Evolutionary conservation across 2,797 vertebrate species (phyloP), one percentile per base, ranked within the genome.

Genomic region (Threskiornis aethiopicus): DNA sequence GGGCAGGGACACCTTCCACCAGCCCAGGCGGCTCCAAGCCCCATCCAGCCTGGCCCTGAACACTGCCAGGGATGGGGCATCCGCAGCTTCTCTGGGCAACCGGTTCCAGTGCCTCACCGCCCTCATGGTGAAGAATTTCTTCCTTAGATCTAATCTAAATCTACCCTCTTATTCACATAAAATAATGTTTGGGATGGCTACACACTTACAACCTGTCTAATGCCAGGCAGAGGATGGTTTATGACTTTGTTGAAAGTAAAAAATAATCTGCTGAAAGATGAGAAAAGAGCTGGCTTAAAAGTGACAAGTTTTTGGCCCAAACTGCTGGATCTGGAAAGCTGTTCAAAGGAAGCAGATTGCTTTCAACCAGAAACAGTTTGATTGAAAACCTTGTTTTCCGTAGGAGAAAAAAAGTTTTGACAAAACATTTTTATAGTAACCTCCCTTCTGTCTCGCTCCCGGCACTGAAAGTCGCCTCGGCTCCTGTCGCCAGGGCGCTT

Each of bases 371-470:
- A 55, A 73, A 42, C 17, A 19, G 44, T 66, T 80, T 79, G 89
- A 87, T 54, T 69, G 95, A 93, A 92, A 94, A 33, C 84, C 78
- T 93, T 87, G 81, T 84, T 94, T 97, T 90, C 70, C 4, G 7
- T 15, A 35, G 89, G 77, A 81, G 87, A 51, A 51, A 80, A 71
- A 37, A 71, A 81, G 69, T 62, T 93, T 81, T 86, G 86, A 90
- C 80, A 42, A 71, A 92, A 69, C 46, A 17, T 55, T 78, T 77
- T 76, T 54, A 14, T 11, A 24, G 70, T 51, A 19, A 39, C 49
- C 89, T 57, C 11, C 9, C 82, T 77, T 14, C 59, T 11, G 39
- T n/a, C 79, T 81, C 3, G 2, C 80, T 5, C 1, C 75, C 31
- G 7, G 77, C 39, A 1, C 67, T 15, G 66, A 8, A 20, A 33